phyloP scores from a whole-genome alignment of 2,113 vertebrate genomes.

The Micronisus gabar region DNA sequence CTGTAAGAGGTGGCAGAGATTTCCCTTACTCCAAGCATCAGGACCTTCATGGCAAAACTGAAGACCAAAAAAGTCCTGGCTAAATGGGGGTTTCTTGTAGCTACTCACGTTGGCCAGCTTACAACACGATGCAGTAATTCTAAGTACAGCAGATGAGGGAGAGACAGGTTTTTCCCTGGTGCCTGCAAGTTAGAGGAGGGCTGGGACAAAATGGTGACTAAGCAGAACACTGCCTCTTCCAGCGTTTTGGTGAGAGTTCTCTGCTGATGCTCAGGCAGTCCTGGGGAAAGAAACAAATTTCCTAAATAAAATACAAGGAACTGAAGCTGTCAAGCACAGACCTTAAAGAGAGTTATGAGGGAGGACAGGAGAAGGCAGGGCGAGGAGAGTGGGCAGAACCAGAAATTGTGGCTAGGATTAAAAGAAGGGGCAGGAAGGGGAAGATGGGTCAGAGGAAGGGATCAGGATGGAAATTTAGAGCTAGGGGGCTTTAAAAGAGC shows the following conservation, averaged over 20 bases:
- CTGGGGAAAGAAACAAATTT: slow-evolving; percentile 10
- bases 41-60: background rate
- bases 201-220: background rate
- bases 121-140: background rate
- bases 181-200: background rate
- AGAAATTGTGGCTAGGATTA: background rate
- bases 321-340: background rate
- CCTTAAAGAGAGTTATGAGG: background rate
- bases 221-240: background rate
- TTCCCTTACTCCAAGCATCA: background rate
- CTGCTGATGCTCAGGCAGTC: background rate
- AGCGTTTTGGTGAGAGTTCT: background rate
- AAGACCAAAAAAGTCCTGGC: background rate
- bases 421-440: background rate
- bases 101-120: background rate
- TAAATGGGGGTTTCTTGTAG: background rate
- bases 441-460: background rate
- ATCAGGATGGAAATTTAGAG: background rate
- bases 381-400: background rate
- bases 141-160: background rate
- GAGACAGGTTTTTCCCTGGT: background rate
- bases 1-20: background rate
- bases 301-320: background rate
- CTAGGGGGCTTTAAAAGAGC: background rate
- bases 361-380: background rate